Conservation (phyloP, 2,888 invertebrate species). For the Dryococelus australis region DNA sequence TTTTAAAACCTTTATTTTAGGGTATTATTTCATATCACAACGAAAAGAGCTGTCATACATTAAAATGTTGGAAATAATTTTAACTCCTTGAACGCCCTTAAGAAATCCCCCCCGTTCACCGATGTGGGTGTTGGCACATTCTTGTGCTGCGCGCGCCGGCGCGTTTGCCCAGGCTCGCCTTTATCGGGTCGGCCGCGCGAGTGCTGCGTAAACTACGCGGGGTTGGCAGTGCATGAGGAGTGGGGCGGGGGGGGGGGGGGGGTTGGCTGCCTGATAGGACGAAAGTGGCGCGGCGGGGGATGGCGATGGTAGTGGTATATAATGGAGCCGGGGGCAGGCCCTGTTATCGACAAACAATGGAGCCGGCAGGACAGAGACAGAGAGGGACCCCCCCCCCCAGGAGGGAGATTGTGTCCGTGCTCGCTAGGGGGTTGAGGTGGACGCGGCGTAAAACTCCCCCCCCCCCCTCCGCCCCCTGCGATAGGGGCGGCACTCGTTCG, state of each 20-base stretch:
- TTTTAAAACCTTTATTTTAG: too few relatives aligned
- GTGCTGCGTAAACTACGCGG: neutral
- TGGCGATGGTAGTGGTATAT: neutral
- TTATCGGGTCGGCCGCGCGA: neutral
- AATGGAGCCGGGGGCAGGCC: neutral
- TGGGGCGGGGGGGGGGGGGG: neutral
- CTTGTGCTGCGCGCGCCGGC: too few relatives aligned
- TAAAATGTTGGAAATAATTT: too few relatives aligned
- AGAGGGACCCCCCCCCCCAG: neutral
- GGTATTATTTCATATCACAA: too few relatives aligned
- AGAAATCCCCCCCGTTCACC: too few relatives aligned
- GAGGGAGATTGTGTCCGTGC: neutral
- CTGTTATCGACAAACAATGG: conserved; percentile 16
- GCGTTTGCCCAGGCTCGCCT: neutral
- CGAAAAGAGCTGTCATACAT: too few relatives aligned
- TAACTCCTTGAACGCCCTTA: too few relatives aligned
- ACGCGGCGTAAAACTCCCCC: neutral
- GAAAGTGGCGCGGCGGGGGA: neutral
- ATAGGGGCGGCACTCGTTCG: too few relatives aligned
- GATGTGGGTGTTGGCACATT: too few relatives aligned
- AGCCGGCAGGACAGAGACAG: neutral
- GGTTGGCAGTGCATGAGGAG: too few relatives aligned
- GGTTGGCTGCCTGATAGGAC: neutral
- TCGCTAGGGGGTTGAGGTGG: neutral
- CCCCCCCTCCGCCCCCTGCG: too few relatives aligned